Evolutionary conservation across 2,797 vertebrate species (phyloP).

Genomic region (Siniperca obscura): DNA sequence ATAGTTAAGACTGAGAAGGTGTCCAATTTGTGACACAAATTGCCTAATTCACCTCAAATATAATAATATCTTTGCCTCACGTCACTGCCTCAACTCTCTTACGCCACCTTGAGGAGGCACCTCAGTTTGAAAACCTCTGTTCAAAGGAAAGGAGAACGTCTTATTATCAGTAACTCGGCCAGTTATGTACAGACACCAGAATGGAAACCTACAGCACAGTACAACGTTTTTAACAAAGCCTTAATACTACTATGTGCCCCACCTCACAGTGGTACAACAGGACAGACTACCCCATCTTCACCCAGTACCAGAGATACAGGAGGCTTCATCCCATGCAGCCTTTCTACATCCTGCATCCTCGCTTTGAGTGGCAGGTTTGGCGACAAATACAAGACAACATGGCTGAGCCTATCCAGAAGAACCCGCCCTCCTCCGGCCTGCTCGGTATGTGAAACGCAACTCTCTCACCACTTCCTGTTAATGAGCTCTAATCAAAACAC

Average conservation of each 20-base stretch:
- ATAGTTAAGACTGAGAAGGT: too few relatives aligned
- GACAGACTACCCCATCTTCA: conserved; percentile 88
- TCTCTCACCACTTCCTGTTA: not conserved
- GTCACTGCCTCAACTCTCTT: too few relatives aligned
- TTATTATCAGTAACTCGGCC: not conserved
- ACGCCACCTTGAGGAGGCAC: too few relatives aligned
- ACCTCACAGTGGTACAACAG: conserved; percentile 84
- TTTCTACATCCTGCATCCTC: conserved; percentile 87
- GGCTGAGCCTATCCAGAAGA: conserved; percentile 86
- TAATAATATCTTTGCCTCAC: too few relatives aligned
- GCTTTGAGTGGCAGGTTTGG: conserved; percentile 87
- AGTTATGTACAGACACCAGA: too few relatives aligned
- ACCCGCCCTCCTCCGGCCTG: conserved; percentile 87
- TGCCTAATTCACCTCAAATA: too few relatives aligned
- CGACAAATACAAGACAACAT: conserved; percentile 86
- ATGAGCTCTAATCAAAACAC: not conserved
- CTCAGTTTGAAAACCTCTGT: not conserved
- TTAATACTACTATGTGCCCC: not conserved
- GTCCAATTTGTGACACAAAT: not conserved
- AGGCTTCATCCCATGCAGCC: conserved; percentile 85
- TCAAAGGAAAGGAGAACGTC: too few relatives aligned
- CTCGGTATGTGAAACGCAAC: conserved; percentile 71
- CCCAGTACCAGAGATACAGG: conserved; percentile 85
- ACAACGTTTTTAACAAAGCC: not conserved
- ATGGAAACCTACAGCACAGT: too few relatives aligned